phyloP scores from a whole-genome alignment of 2,797 vertebrate species.

The Nasua narica region DNA sequence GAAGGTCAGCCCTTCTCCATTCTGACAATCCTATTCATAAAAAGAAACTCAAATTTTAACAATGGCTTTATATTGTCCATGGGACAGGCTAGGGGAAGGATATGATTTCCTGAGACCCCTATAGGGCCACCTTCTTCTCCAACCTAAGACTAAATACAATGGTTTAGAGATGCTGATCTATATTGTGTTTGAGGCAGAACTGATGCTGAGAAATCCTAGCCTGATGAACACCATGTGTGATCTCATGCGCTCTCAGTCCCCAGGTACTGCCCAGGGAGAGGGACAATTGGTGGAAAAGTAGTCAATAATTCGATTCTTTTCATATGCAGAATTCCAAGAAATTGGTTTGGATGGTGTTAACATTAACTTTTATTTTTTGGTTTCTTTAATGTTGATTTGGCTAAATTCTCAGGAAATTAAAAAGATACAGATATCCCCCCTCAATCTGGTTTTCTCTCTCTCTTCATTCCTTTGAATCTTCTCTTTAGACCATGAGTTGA shows the following conservation, averaged over 20 bases:
- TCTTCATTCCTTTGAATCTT: background rate
- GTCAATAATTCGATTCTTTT: background rate
- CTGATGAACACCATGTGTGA: background rate
- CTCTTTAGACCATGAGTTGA: background rate
- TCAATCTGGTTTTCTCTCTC: background rate
- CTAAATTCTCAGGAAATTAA: background rate
- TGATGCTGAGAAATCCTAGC: background rate
- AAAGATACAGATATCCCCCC: background rate
- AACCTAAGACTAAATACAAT: background rate
- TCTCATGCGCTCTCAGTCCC: no score
- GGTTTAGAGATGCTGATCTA: background rate
- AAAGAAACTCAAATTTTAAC: background rate
- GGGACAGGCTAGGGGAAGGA: background rate
- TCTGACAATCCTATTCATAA: background rate
- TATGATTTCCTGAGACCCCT: background rate
- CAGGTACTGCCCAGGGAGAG: background rate
- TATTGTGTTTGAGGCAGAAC: background rate
- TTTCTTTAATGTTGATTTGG: background rate
- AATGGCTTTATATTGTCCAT: background rate
- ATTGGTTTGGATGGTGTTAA: background rate
- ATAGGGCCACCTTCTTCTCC: background rate
- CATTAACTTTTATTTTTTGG: background rate
- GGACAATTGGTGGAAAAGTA: background rate
- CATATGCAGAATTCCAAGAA: background rate
- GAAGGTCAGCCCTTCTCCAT: background rate